A percentile compares a stretch with the other conserved stretches of the same genome.
These are phyloP conservation scores for Chloropsis hardwickii DNA, from an alignment of 2,113 vertebrate species.

Conservation along the genomic window DNA sequence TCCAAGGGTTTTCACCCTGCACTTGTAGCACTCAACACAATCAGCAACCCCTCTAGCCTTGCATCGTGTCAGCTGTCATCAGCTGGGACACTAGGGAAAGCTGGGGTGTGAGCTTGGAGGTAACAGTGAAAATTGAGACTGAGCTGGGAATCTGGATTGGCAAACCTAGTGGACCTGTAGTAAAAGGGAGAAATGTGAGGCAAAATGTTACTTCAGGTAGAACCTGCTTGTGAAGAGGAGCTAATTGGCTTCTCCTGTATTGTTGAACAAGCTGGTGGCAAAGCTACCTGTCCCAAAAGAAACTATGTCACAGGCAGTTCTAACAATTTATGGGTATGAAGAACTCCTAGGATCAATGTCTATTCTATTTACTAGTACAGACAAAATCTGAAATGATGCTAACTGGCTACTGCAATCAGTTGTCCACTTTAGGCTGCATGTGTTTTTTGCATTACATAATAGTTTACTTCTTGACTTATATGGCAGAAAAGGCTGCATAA, in stretches of 20 bases:
- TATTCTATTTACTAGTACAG: neutral
- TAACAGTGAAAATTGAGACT: neutral
- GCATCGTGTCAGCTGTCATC: accelerated
- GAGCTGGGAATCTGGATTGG: neutral
- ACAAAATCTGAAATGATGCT: neutral
- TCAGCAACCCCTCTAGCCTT: neutral
- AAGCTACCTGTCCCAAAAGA: neutral
- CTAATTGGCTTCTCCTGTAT: neutral
- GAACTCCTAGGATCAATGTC: neutral
- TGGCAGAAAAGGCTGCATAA: neutral
- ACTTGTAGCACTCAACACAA: neutral
- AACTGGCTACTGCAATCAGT: neutral
- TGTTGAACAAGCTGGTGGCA: neutral
- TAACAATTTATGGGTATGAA: neutral
- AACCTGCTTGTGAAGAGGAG: neutral
- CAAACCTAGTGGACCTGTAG: neutral
- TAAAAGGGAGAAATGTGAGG: neutral
- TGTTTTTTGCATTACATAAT: neutral
- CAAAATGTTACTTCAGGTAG: neutral
- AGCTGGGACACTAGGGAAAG: neutral
- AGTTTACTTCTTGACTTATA: neutral
- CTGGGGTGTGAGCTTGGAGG: neutral
- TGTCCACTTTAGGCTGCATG: neutral
- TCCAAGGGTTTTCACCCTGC: neutral
- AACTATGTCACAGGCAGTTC: neutral